Conservation (phyloP, 2,797 vertebrate genomes). For the Simalia tracyae region DNA sequence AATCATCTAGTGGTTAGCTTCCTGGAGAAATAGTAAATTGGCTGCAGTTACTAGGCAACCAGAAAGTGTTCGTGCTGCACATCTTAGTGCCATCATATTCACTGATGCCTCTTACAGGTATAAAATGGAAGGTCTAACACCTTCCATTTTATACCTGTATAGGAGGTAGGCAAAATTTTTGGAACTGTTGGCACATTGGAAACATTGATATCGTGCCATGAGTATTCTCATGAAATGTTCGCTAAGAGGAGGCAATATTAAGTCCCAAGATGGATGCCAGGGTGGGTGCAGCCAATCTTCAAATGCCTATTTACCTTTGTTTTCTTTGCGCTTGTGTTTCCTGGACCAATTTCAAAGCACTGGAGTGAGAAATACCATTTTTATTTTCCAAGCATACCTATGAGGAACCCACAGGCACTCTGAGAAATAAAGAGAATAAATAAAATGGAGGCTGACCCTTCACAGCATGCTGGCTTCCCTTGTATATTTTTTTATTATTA, state of each 20-base stretch:
- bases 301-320: neutral
- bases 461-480: neutral
- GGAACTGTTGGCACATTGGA: neutral
- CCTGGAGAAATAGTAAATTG: neutral
- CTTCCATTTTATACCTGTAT: neutral
- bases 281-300: neutral
- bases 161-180: neutral
- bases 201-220: neutral
- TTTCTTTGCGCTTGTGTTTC: neutral
- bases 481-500: neutral
- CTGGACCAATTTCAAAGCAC: neutral
- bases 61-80: neutral
- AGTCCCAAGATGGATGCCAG: neutral
- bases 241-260: neutral
- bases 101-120: neutral
- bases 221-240: neutral
- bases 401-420: neutral
- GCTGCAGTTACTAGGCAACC: neutral
- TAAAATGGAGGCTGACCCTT: neutral
- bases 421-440: neutral
- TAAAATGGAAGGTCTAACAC: neutral
- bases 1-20: neutral
- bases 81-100: neutral
- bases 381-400: neutral
- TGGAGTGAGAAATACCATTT: neutral